These are phyloP conservation scores for Acanthopleura granulata DNA, from an alignment of 2,888 invertebrate genomes.

Conservation along the genomic window DNA sequence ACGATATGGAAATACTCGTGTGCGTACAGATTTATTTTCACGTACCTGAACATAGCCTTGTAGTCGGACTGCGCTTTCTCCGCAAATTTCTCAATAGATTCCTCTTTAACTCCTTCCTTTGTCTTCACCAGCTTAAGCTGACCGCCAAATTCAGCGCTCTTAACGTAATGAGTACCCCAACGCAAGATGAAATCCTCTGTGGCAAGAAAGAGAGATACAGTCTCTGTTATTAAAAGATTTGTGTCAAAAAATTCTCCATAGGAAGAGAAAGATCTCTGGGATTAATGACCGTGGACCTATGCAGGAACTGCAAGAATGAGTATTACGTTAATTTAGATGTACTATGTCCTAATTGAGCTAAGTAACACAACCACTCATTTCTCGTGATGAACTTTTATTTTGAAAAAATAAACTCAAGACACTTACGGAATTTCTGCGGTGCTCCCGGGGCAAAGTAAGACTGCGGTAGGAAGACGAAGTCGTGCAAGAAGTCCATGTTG, in stretches of 20 bases:
- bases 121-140: constrained; percentile 21
- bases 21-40: not conserved
- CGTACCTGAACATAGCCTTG: constrained; percentile 24
- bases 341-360: no score
- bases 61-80: constrained; percentile 21
- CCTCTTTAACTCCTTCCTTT: constrained; percentile 7
- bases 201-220: no score
- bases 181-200: constrained; percentile 21
- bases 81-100: constrained; percentile 20
- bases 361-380: no score
- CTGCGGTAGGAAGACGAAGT: constrained; percentile 27
- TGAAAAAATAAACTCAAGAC: no score
- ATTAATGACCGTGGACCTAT: no score
- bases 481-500: constrained; percentile 27
- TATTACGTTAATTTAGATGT: no score
- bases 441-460: constrained; percentile 27
- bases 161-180: constrained; percentile 23
- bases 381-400: not conserved
- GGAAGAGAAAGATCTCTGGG: no score
- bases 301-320: no score
- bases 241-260: no score
- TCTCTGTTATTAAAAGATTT: no score
- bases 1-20: no score
- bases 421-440: constrained; percentile 25
- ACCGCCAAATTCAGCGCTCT: constrained; percentile 22